Evolutionary conservation across 2,888 invertebrate species (phyloP).

Genomic region (Eurytoma californica): DNA sequence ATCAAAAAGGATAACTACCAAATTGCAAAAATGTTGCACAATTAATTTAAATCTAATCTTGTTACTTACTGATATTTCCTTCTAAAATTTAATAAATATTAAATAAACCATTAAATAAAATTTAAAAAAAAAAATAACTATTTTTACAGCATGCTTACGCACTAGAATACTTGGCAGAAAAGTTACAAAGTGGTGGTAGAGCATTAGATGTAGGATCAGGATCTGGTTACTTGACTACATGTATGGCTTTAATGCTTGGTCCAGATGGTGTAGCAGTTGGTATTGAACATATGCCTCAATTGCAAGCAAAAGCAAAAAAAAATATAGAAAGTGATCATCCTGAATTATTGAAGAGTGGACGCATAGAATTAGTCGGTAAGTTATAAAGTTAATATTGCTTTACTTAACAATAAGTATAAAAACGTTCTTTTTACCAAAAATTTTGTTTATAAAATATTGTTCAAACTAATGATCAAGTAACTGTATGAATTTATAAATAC

Average conservation of each 20-base stretch:
- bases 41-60: too few species aligned
- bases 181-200: constrained; percentile 84
- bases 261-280: constrained; percentile 84
- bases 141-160: constrained; percentile 90
- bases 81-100: not conserved
- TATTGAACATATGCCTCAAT: constrained; percentile 92
- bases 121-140: constrained; percentile 9
- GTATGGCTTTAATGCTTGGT: constrained; percentile 91
- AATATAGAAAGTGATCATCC: constrained; percentile 88
- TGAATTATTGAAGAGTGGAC: constrained; percentile 81
- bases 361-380: constrained; percentile 84
- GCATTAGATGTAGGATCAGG: constrained; percentile 96
- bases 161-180: constrained; percentile 87
- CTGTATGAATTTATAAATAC: not conserved
- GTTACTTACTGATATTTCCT: too few species aligned
- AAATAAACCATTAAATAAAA: not conserved
- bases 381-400: constrained; percentile 4
- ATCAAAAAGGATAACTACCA: not conserved
- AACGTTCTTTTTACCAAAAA: too few species aligned
- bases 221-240: constrained; percentile 93
- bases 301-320: constrained; percentile 83
- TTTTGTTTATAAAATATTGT: too few species aligned
- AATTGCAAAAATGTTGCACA: too few species aligned
- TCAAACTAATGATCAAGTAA: too few species aligned
- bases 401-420: too few species aligned